Conservation (phyloP, 1,140 invertebrate species). For the Babylonia areolata region DNA sequence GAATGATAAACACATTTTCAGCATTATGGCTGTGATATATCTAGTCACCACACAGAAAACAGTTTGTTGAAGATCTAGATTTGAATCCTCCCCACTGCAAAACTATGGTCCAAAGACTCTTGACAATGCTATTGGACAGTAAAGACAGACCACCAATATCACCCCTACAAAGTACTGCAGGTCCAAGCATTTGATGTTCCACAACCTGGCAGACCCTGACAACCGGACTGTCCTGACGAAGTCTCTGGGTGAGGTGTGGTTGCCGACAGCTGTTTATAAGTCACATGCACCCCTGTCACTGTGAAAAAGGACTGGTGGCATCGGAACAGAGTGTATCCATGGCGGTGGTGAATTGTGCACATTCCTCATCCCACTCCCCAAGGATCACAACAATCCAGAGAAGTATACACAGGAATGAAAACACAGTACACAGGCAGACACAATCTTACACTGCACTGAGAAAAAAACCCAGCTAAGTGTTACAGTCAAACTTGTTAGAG, state of each 20-base stretch:
- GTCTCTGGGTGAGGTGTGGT: not conserved
- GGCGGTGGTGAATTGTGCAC: slow-evolving; percentile 34
- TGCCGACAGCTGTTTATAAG: not conserved
- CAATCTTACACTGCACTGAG: not conserved
- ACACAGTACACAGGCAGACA: slow-evolving; percentile 34
- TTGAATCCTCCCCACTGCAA: too few species aligned
- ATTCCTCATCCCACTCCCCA: slow-evolving; percentile 13
- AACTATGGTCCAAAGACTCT: too few species aligned
- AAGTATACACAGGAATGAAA: slow-evolving; percentile 37
- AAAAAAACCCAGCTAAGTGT: slow-evolving; percentile 1
- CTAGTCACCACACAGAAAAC: too few species aligned
- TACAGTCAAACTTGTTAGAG: not conserved
- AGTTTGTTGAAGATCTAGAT: too few species aligned
- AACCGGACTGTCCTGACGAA: too few species aligned
- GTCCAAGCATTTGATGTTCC: too few species aligned
- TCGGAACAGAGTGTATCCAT: slow-evolving; percentile 18
- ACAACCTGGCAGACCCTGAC: too few species aligned
- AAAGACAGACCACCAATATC: too few species aligned
- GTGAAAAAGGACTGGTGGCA: slow-evolving; percentile 34
- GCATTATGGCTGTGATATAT: too few species aligned
- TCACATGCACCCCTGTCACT: slow-evolving; percentile 7
- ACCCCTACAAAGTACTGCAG: too few species aligned
- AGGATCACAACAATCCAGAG: slow-evolving; percentile 16
- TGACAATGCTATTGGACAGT: too few species aligned
- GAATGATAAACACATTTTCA: too few species aligned